These are phyloP conservation scores for Tiliacea citrago DNA, from an alignment of 2,888 invertebrate genomes.

Conservation along the genomic window DNA sequence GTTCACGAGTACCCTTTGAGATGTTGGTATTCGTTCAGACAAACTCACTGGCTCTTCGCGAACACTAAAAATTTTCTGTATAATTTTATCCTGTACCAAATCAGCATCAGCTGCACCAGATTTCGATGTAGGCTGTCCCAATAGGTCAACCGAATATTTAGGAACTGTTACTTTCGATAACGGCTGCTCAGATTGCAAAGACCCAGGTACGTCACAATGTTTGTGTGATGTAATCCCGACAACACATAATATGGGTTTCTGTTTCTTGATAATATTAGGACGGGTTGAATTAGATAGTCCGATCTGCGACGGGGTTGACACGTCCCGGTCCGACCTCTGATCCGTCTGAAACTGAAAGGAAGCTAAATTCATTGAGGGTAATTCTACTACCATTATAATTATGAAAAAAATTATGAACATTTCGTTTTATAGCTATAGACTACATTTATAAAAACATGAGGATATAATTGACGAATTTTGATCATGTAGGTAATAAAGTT, in stretches of 20 bases:
- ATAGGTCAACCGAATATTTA: not conserved
- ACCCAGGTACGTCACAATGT: not conserved
- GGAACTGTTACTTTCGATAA: not conserved
- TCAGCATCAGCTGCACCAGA: not conserved
- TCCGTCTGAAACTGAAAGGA: not conserved
- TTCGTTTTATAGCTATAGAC: constrained; percentile 19
- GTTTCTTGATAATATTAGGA: not conserved
- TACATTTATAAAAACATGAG: constrained; percentile 25
- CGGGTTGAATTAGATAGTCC: not conserved
- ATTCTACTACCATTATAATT: constrained; percentile 11
- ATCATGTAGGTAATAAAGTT: not conserved
- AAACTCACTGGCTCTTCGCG: not conserved
- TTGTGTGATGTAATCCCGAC: constrained; percentile 8
- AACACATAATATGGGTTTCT: constrained; percentile 1
- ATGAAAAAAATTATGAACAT: constrained; percentile 35
- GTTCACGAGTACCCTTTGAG: not conserved
- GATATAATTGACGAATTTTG: constrained; percentile 6
- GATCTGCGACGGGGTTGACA: not conserved
- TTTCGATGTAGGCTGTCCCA: not conserved
- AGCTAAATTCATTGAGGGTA: constrained; percentile 22
- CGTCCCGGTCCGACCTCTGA: not conserved
- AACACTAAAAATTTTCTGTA: not conserved
- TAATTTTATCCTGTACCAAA: not conserved
- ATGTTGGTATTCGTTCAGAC: not conserved
- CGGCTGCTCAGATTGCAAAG: not conserved